These are phyloP conservation scores for Aphaenogaster ashmeadi DNA, from an alignment of 1,140 invertebrate genomes.

Conservation along the genomic window DNA sequence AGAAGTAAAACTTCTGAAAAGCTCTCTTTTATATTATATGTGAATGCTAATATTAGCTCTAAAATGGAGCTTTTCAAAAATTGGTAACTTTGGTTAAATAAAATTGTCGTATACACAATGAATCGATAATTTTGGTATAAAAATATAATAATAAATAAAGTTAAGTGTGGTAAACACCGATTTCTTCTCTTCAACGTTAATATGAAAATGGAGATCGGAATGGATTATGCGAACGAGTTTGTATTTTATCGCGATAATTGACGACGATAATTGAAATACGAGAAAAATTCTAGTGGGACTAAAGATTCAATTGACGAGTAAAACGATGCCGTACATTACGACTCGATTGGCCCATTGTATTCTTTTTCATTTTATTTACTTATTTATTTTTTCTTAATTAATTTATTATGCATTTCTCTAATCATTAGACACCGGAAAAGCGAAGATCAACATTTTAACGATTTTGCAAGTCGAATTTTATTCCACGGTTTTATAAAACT, in stretches of 20 bases:
- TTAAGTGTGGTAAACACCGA: conserved; percentile 41
- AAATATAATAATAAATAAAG: conserved; percentile 28
- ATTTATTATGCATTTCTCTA: conserved; percentile 1
- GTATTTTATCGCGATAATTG: conserved; percentile 76
- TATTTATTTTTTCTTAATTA: conserved; percentile 7
- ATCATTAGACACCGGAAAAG: conserved; percentile 17
- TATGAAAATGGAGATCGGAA: neutral
- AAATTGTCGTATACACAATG: conserved; percentile 18
- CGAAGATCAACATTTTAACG: conserved; percentile 8
- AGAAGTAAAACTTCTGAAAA: conserved; percentile 20
- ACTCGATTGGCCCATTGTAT: conserved; percentile 61
- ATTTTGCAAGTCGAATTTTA: conserved; percentile 70
- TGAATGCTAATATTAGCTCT: neutral
- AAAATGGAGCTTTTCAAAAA: conserved; percentile 32
- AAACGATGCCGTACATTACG: conserved; percentile 39
- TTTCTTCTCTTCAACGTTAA: neutral
- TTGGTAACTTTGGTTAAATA: conserved; percentile 43
- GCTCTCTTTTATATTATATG: neutral
- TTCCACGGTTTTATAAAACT: conserved; percentile 56
- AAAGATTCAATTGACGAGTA: conserved; percentile 81
- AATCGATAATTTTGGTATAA: conserved; percentile 19
- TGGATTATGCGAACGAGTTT: conserved; percentile 26
- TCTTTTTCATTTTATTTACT: conserved; percentile 47
- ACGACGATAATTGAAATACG: conserved; percentile 75
- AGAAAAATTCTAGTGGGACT: conserved; percentile 58